A percentile compares a stretch with the other conserved stretches of the same genome.
Conservation (phyloP, 2,113 vertebrate genomes). For the Phodopus roborovskii region DNA sequence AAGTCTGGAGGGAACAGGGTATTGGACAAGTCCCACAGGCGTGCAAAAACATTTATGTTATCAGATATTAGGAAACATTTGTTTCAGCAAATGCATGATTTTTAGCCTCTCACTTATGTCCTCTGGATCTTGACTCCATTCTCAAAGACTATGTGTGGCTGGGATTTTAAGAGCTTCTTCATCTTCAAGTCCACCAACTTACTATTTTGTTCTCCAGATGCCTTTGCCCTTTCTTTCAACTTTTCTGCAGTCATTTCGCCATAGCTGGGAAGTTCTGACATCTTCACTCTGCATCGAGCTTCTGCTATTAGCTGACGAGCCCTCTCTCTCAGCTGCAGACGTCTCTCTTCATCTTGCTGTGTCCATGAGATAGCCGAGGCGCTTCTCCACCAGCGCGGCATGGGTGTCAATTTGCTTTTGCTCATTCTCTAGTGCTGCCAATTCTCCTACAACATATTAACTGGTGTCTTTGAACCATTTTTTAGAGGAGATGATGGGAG, state of each 20-base stretch:
- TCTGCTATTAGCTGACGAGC: conserved; percentile 99
- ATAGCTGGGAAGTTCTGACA: conserved; percentile 97
- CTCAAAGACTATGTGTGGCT: not conserved
- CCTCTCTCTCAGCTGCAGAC: conserved; percentile 97
- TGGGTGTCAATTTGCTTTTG: conserved; percentile 99
- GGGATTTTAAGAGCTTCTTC: too few relatives aligned
- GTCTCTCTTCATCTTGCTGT: conserved; percentile 98
- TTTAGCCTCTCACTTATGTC: not conserved
- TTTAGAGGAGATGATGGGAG: too few relatives aligned
- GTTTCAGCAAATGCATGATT: not conserved
- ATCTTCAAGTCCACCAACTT: too few relatives aligned
- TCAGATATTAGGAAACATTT: not conserved
- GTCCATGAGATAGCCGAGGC: conserved; percentile 99
- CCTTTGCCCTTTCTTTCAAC: conserved; percentile 93
- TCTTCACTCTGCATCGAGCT: conserved; percentile 99
- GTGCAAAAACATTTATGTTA: not conserved
- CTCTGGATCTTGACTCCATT: not conserved
- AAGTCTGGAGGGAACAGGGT: not conserved
- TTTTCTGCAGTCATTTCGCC: conserved; percentile 91
- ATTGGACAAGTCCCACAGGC: not conserved
- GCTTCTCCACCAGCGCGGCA: conserved; percentile 99
- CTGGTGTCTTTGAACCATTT: conserved; percentile 99
- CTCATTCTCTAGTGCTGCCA: conserved; percentile 99
- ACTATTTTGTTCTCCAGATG: too few relatives aligned
- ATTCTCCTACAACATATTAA: conserved; percentile 99